Evolutionary conservation across 2,797 vertebrate genomes (phyloP).

Genomic region (Gambelia wislizenii): DNA sequence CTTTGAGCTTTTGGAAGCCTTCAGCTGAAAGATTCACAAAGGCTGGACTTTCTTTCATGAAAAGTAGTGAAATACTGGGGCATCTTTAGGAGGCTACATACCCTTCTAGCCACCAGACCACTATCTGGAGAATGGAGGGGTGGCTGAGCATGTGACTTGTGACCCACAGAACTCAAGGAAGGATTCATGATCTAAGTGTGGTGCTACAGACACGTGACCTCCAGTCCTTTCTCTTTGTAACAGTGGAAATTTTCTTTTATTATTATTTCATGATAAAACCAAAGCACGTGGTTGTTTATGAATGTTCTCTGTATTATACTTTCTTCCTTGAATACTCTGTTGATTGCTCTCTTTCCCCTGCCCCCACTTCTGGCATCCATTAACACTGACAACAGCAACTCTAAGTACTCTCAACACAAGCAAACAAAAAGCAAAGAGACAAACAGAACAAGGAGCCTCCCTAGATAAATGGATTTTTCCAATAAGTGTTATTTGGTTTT

Average conservation of each 20-base stretch:
- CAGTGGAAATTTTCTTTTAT: neutral
- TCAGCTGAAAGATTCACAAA: neutral
- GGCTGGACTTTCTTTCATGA: neutral
- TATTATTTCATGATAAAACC: neutral
- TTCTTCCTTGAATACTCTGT: neutral
- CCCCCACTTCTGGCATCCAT: conserved; percentile 4
- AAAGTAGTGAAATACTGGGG: neutral
- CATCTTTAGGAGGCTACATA: neutral
- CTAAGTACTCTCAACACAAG: conserved; percentile 16
- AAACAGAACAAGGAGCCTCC: neutral
- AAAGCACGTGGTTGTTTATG: neutral
- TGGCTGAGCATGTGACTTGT: neutral
- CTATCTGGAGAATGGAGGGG: neutral
- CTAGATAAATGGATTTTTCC: neutral
- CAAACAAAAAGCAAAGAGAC: neutral
- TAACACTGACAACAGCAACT: conserved; percentile 4
- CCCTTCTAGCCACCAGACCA: neutral
- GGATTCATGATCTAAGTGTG: neutral
- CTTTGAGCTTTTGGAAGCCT: neutral
- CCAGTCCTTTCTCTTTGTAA: neutral
- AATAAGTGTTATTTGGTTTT: neutral
- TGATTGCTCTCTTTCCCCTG: neutral
- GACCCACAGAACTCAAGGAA: neutral
- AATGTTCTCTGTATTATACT: neutral
- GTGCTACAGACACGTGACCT: neutral